Percentiles rank a stretch among this genome's conserved stretches.
These are phyloP conservation scores for Ariopsis seemanni DNA, from an alignment of 2,113 vertebrate genomes.

Conservation along the genomic window DNA sequence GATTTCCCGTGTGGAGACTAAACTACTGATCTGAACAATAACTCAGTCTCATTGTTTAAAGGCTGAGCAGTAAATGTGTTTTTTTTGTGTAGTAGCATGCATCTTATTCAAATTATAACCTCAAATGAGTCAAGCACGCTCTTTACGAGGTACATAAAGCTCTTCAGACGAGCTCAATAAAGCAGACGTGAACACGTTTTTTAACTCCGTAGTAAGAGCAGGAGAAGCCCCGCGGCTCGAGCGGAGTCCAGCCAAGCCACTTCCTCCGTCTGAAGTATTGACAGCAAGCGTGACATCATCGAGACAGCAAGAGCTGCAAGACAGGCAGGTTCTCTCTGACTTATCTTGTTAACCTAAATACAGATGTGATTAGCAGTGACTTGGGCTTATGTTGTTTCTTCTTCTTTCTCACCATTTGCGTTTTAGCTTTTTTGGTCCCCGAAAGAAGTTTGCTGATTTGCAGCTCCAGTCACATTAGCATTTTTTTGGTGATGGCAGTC, in stretches of 20 bases:
- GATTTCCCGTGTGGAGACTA: background rate
- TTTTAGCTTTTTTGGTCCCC: background rate
- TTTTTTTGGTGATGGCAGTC: background rate
- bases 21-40: background rate
- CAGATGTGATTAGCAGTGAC: background rate
- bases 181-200: constrained; percentile 46
- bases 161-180: constrained; percentile 37
- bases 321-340: constrained; percentile 26
- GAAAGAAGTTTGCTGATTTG: background rate
- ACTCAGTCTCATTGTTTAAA: background rate
- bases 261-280: constrained; percentile 56
- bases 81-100: background rate
- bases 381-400: background rate
- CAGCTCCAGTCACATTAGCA: background rate
- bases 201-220: constrained; percentile 21
- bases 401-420: background rate
- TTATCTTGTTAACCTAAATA: constrained; percentile 16
- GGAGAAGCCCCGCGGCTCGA: constrained; percentile 43
- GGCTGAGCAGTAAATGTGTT: background rate
- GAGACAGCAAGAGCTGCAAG: constrained; percentile 58
- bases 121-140: background rate
- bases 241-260: constrained; percentile 31
- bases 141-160: constrained; percentile 1
- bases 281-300: constrained; percentile 66
- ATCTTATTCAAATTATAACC: constrained; percentile 6